These are phyloP conservation scores for Brachionus angularis DNA, from an alignment of 1,140 invertebrate genomes.

Conservation along the genomic window DNA sequence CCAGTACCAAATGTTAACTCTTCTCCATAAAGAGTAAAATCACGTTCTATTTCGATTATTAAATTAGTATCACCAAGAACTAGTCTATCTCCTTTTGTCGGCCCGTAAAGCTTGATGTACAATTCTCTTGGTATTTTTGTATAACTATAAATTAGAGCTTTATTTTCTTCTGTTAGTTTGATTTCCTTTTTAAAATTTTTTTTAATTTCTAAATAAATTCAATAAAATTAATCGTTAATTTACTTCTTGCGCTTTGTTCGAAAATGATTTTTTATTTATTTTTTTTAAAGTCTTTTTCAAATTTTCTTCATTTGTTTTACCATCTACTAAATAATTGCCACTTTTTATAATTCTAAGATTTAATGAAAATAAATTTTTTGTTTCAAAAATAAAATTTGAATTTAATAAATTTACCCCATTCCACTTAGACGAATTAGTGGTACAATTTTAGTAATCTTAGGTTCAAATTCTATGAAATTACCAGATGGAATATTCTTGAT, in stretches of 20 bases:
- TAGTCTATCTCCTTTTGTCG: conserved; percentile 55
- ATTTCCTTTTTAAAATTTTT: conserved; percentile 40
- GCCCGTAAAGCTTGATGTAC: conserved; percentile 53
- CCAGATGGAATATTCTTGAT: conserved; percentile 56
- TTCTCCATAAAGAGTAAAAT: conserved; percentile 55
- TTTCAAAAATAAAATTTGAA: neutral
- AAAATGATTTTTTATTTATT: conserved; percentile 48
- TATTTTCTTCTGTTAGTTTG: conserved; percentile 27
- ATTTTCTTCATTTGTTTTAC: conserved; percentile 47
- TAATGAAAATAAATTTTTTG: neutral
- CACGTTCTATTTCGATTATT: conserved; percentile 55
- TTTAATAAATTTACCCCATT: conserved; percentile 48
- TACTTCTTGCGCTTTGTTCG: conserved; percentile 48
- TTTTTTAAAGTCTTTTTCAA: conserved; percentile 48
- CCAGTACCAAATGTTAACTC: conserved; percentile 59
- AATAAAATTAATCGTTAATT: neutral
- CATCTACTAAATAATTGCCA: conserved; percentile 55
- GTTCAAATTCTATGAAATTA: conserved; percentile 56
- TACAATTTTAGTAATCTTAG: conserved; percentile 53
- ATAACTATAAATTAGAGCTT: neutral
- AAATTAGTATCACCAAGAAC: conserved; percentile 53
- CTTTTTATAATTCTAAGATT: conserved; percentile 51
- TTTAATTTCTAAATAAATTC: neutral
- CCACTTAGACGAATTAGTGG: conserved; percentile 54
- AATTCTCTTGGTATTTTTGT: conserved; percentile 45